Percentiles rank a stretch among this genome's conserved stretches.
Conservation (phyloP, 2,113 vertebrate genomes). For the Gulo gulo region DNA sequence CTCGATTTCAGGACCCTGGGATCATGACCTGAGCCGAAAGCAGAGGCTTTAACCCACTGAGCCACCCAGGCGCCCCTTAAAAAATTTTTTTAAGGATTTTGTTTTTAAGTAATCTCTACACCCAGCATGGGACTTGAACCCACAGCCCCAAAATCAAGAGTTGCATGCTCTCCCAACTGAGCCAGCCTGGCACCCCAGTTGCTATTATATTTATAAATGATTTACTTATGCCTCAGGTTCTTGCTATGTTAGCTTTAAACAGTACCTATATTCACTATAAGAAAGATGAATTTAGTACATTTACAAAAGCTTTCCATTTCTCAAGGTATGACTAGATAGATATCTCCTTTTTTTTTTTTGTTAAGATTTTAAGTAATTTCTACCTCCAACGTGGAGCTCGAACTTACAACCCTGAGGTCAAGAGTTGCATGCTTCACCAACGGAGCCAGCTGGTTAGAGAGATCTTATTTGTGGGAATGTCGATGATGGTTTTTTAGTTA, state of each 20-base stretch:
- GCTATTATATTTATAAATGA: not conserved
- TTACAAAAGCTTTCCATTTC: not conserved
- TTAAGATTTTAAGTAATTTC: not conserved
- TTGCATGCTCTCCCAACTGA: not conserved
- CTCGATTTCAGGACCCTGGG: too few relatives aligned
- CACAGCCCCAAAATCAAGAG: not conserved
- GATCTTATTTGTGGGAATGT: not conserved
- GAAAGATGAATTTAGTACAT: not conserved
- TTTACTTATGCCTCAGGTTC: not conserved
- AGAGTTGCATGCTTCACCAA: not conserved
- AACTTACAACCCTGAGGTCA: not conserved
- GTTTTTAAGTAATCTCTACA: not conserved
- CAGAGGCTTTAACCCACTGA: too few relatives aligned
- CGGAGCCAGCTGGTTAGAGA: not conserved
- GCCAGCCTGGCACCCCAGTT: not conserved
- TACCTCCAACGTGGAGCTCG: not conserved
- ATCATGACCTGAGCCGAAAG: too few relatives aligned
- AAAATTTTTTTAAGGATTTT: not conserved
- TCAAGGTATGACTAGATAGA: not conserved
- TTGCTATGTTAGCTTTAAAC: not conserved
- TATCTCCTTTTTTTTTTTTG: not conserved
- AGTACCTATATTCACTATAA: not conserved
- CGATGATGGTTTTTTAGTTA: slow-evolving; percentile 9
- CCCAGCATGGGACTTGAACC: not conserved
- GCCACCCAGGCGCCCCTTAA: too few relatives aligned